Base-by-base conservation (phyloP, 2,797 vertebrate species). In the Chanos chanos region DNA sequence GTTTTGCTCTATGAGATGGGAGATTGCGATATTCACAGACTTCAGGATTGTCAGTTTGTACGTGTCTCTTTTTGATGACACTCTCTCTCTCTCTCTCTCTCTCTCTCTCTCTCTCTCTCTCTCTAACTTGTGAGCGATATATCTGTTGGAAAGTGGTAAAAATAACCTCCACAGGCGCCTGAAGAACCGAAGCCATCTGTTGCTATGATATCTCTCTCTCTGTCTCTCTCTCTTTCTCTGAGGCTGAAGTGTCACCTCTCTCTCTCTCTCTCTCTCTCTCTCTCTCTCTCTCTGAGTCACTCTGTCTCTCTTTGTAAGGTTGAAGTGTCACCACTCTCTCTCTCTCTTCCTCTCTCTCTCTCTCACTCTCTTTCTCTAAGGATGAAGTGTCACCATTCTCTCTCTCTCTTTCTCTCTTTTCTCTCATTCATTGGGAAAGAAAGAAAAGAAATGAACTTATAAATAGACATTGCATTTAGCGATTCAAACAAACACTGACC, bases 121-220 rank as follows among this genome's bases (percentile, higher is more conserved):
- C 48, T 66, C 58, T 59, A 64, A 61, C 61, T 71, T 71, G 44
- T 27, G 28, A 53, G 40, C 53, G n/a, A n/a, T n/a, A n/a, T n/a
- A n/a, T 65, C 28, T 10, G 61, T 57, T 56, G 28, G 41, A 50
- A 64, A 24, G 30, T 53, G 40, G 63, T 63, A 66, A 71, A 67
- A 65, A 71, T 71, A 75, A 65, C 36, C 61, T 55, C 21, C 56
- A 43, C 37, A 37, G 43, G 49, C 56, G 44, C 37, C 52, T 50
- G 40, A 33, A 47, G 57, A 53, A 22, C 19, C 51, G 56, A 5
- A 18, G 64, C 71, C 71, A 69, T 73, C 62, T 73, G 71, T 64
- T 73, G 59, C 62, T 33, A 36, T 58, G 47, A 61, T 66, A 52
- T 56, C 18, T 30, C 49, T 55, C 18, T 43, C 25, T 49, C 18